Evolutionary conservation across 30 jellyfish, hydroid and myxozoan species (phyloP).

Genomic region (Clytia hemisphaerica): DNA sequence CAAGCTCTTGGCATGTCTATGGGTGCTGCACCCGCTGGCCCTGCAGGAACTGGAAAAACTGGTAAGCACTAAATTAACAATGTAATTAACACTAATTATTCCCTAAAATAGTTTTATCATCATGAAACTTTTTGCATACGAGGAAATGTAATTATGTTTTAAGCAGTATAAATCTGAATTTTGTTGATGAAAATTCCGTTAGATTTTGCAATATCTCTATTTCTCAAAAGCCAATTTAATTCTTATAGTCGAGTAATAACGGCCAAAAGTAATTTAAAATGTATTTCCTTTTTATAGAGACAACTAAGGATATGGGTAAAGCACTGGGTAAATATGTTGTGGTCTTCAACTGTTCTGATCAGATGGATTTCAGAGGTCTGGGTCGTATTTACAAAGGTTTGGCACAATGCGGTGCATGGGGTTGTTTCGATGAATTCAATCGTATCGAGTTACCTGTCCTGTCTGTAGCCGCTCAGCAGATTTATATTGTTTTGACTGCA

Average conservation of each 20-base stretch:
- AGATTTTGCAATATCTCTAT: neutral
- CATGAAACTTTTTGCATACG: too few relatives aligned
- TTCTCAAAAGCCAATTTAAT: neutral
- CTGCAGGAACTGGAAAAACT: constrained; percentile 98
- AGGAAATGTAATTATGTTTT: too few relatives aligned
- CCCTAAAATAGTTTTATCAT: too few relatives aligned
- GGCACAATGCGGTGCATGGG: constrained; percentile 99
- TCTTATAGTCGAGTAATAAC: neutral
- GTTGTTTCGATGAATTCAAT: constrained; percentile 94
- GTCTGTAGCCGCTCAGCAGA: constrained; percentile 99
- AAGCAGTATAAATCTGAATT: neutral
- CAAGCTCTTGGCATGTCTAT: constrained; percentile 98
- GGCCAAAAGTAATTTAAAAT: neutral
- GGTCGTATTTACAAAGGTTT: constrained; percentile 95
- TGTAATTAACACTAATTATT: too few relatives aligned
- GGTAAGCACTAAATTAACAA: too few relatives aligned
- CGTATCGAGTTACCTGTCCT: constrained; percentile 92
- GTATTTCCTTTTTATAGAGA: constrained; percentile 37
- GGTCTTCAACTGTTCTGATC: constrained; percentile 96
- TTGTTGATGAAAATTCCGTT: neutral
- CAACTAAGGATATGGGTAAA: constrained; percentile 94
- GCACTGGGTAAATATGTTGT: constrained; percentile 95
- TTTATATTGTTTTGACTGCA: constrained; percentile 81
- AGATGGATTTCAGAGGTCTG: constrained; percentile 97
- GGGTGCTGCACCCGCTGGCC: constrained; percentile 99